Base-by-base conservation (phyloP, 92 coral and sea anemone species). In the Porites evermanni region DNA sequence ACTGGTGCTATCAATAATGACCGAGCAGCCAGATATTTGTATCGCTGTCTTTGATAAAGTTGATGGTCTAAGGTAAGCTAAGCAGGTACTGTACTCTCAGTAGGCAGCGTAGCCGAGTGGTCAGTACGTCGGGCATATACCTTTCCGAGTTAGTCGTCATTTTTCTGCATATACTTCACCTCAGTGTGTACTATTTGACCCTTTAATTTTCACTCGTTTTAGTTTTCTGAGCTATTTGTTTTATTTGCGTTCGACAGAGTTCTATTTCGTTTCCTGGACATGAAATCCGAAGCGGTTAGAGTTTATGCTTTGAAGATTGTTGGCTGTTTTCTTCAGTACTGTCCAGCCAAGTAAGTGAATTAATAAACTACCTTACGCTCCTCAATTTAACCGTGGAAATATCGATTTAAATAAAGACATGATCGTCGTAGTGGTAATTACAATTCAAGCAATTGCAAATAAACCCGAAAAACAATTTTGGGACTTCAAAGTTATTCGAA, bases 271-370 rank as follows among this genome's bases (percentile, higher is more conserved):
- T 94, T 97, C 60, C 90, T 97, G 73, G 98, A 95, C 68, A 91
- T 98, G 58, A 94, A 92, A 58, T 83, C 94, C 13, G 99, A 97
- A 85, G 95, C 98, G 60, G 92, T 97, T 54, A 93, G 98, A 68
- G 98, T 97, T 52, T 97, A 93, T 84, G 86, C 97, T 50, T 93
- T 97, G 19, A 97, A 97, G 82, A 88, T 97, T 65, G 86, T 97
- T 61, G 99, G 99, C 32, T 95, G 97, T 68, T 97, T 97, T 85
- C 90, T 97, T 24, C 99, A 95, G 80, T 89, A 87, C 65, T 91
- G 98, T 72, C 92, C 96, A 52, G 89, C 89, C 4, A 90, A 90
- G 99, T 95, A 86, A 89, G 96, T 83, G 14, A 13, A 14, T 11
- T 56, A 14, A 56, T 38, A 56, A 12, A 56, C 14, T 10, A 10